phyloP scores from a whole-genome alignment of 2,113 vertebrate species.

The Triplophysa dalaica region DNA sequence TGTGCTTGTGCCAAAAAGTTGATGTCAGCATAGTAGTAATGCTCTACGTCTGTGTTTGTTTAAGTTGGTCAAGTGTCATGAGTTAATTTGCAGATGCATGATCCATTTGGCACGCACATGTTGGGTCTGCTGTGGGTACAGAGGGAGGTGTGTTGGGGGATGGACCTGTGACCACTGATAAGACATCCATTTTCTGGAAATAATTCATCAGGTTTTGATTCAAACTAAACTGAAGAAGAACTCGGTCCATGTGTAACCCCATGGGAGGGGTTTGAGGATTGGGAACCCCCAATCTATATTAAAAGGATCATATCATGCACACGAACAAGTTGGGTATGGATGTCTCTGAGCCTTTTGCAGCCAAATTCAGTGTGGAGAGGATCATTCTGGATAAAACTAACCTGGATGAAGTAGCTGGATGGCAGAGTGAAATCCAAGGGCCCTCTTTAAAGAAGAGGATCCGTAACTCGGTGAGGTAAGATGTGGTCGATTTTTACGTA shows the following conservation, averaged over 20 bases:
- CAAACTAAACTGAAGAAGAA: background rate
- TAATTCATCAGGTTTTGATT: background rate
- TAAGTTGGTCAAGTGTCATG: background rate
- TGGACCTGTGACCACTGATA: slow-evolving; percentile 12
- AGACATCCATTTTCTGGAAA: background rate
- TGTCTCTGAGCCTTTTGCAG: background rate
- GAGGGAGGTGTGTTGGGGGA: background rate
- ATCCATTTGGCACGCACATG: slow-evolving; percentile 13
- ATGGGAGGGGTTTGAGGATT: background rate
- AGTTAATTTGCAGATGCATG: slow-evolving; percentile 4
- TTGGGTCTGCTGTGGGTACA: slow-evolving; percentile 4
- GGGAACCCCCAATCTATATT: background rate
- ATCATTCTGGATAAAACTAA: slow-evolving; percentile 75
- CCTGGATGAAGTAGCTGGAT: slow-evolving; percentile 77
- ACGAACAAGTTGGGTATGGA: background rate
- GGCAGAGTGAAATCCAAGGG: slow-evolving; percentile 52
- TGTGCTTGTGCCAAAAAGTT: too few relatives aligned
- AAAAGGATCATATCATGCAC: background rate
- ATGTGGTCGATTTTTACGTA: background rate
- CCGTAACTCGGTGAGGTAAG: slow-evolving; percentile 60
- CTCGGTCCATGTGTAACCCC: background rate
- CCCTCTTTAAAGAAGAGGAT: slow-evolving; percentile 55
- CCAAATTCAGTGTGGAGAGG: slow-evolving; percentile 62
- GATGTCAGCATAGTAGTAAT: background rate
- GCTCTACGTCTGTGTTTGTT: background rate